These are phyloP conservation scores for Polypedilum pembai DNA, from an alignment of 1,140 invertebrate genomes.

Conservation along the genomic window DNA sequence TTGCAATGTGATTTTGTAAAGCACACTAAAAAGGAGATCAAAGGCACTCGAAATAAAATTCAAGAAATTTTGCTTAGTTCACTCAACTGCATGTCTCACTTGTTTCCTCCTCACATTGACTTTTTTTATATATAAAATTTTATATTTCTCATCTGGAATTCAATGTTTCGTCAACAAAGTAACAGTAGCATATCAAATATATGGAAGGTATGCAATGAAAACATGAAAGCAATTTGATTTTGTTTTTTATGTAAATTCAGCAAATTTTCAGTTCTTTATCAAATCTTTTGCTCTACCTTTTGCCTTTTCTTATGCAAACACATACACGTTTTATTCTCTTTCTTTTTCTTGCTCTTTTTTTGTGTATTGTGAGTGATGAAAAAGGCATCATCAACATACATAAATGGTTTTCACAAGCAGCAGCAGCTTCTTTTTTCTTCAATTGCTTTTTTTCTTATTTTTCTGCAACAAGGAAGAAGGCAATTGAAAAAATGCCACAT, in stretches of 20 bases:
- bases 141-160: background rate
- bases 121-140: background rate
- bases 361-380: background rate
- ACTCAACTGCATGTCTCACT: background rate
- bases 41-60: too few relatives aligned
- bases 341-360: too few relatives aligned
- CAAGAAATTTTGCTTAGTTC: background rate
- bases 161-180: background rate
- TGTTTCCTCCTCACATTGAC: background rate
- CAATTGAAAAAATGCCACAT: conserved; percentile 12
- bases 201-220: background rate
- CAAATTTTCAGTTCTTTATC: conserved; percentile 6
- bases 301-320: background rate
- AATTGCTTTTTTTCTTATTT: background rate
- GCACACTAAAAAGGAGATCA: too few relatives aligned
- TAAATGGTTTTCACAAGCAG: conserved; percentile 2
- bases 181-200: background rate
- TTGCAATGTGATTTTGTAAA: too few relatives aligned
- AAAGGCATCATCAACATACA: conserved; percentile 17
- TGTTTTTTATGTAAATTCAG: conserved; percentile 9
- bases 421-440: background rate
- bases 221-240: background rate
- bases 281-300: background rate
- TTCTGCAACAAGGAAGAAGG: background rate
- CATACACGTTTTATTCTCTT: too few relatives aligned